phyloP scores from a whole-genome alignment of 2,797 vertebrate species.

The Rhabdomys pumilio region DNA sequence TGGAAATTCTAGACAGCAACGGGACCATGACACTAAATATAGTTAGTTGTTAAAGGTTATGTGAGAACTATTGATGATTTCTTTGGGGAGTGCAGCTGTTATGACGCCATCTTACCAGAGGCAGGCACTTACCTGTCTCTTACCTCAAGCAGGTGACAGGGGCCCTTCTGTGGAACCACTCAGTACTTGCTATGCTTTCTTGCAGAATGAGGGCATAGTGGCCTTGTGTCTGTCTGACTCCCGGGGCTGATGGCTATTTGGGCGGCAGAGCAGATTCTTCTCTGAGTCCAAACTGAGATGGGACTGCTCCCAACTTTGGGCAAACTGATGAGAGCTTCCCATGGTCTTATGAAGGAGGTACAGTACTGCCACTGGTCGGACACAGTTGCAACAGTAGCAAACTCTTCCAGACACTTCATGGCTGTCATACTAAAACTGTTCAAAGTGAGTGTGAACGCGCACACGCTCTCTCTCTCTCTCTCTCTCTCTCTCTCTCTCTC shows the following conservation, averaged over 20 bases:
- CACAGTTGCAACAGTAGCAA: background rate
- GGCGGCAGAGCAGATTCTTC: background rate
- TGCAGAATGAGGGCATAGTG: background rate
- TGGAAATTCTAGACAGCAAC: conserved; percentile 59
- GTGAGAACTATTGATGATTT: conserved; percentile 27
- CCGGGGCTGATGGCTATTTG: background rate
- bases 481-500: no score
- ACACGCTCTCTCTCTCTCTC: no score
- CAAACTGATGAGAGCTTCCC: background rate
- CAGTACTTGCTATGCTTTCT: background rate
- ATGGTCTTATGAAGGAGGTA: background rate
- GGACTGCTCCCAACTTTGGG: conserved; percentile 13
- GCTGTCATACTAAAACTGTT: conserved; percentile 2
- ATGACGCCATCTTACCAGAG: background rate
- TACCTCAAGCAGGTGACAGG: background rate
- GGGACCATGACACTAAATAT: background rate
- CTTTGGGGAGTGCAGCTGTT: conserved; percentile 18
- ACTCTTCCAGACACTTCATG: background rate
- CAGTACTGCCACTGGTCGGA: background rate
- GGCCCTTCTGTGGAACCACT: background rate
- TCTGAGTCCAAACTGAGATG: background rate
- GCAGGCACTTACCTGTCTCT: background rate
- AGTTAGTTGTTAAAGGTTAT: conserved; percentile 58
- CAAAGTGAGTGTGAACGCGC: background rate
- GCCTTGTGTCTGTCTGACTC: background rate